These are phyloP conservation scores for Plebejus argus DNA, from an alignment of 2,888 invertebrate species.

Conservation along the genomic window DNA sequence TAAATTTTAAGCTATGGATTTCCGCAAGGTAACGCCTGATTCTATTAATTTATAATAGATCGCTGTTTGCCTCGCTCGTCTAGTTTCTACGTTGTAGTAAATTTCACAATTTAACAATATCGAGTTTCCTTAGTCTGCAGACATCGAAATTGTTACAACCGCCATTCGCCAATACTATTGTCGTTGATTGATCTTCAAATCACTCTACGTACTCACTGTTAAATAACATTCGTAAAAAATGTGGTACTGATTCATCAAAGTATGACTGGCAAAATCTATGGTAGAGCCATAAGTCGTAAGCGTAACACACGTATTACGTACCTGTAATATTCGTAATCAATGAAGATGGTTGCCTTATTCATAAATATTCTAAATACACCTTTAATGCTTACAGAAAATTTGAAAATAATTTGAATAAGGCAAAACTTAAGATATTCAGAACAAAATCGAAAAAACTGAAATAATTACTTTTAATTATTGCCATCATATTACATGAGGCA, in stretches of 20 bases:
- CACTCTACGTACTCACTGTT: background rate
- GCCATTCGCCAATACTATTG: background rate
- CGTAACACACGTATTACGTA: background rate
- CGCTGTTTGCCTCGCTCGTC: slow-evolving; percentile 14
- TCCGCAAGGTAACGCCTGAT: too few species aligned
- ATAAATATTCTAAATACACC: too few species aligned
- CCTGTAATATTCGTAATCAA: background rate
- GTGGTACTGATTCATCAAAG: background rate
- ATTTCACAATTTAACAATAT: slow-evolving; percentile 10
- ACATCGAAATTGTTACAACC: background rate
- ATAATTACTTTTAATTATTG: too few species aligned
- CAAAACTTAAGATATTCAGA: too few species aligned
- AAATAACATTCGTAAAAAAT: background rate
- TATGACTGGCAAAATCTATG: background rate
- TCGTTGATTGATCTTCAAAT: background rate
- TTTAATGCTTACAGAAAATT: too few species aligned
- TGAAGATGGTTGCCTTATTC: background rate
- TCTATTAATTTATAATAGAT: too few species aligned
- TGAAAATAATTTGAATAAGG: too few species aligned
- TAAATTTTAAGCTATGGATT: too few species aligned
- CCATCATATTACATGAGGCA: background rate
- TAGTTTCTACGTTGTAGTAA: slow-evolving; percentile 21
- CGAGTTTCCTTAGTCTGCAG: background rate
- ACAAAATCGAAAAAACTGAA: too few species aligned
- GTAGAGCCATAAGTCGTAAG: background rate